Evolutionary conservation across 2,888 invertebrate species (phyloP).

Genomic region (Hemistola chrysoprasaria): DNA sequence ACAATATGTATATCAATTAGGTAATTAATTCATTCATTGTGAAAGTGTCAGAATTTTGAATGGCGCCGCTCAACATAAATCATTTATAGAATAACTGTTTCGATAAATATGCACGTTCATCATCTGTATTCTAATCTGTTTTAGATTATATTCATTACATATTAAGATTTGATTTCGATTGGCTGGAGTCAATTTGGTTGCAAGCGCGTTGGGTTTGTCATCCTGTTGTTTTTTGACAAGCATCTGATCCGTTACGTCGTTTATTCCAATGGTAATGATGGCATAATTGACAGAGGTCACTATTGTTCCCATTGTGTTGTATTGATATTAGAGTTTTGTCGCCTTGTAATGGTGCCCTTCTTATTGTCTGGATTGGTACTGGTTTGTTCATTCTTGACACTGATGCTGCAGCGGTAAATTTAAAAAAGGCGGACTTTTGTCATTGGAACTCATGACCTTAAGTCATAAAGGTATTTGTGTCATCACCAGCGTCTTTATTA

Average conservation of each 20-base stretch:
- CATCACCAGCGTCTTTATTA: too few species aligned
- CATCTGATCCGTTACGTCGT: conserved; percentile 75
- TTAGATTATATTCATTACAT: conserved; percentile 42
- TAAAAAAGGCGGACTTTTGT: conserved; percentile 69
- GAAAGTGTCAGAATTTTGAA: conserved; percentile 63
- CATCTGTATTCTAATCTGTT: conserved; percentile 31
- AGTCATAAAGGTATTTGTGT: conserved; percentile 33
- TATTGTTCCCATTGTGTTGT: conserved; percentile 79
- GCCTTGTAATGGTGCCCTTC: conserved; percentile 74
- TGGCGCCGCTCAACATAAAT: conserved; percentile 63
- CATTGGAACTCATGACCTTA: conserved; percentile 51
- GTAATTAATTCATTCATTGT: conserved; percentile 60
- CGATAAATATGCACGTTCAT: conserved; percentile 65
- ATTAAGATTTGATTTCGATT: conserved; percentile 52
- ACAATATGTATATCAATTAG: conserved; percentile 44
- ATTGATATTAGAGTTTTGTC: conserved; percentile 79
- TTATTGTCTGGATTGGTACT: conserved; percentile 67
- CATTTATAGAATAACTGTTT: conserved; percentile 72
- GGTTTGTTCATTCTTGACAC: conserved; percentile 48
- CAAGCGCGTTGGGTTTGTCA: conserved; percentile 52
- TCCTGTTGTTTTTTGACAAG: conserved; percentile 70
- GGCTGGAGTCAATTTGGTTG: conserved; percentile 34
- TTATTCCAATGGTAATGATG: conserved; percentile 80
- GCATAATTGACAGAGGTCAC: conserved; percentile 80
- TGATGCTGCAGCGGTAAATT: conserved; percentile 53